phyloP scores from a whole-genome alignment of 1,140 invertebrate species.

The Nylanderia fulva region DNA sequence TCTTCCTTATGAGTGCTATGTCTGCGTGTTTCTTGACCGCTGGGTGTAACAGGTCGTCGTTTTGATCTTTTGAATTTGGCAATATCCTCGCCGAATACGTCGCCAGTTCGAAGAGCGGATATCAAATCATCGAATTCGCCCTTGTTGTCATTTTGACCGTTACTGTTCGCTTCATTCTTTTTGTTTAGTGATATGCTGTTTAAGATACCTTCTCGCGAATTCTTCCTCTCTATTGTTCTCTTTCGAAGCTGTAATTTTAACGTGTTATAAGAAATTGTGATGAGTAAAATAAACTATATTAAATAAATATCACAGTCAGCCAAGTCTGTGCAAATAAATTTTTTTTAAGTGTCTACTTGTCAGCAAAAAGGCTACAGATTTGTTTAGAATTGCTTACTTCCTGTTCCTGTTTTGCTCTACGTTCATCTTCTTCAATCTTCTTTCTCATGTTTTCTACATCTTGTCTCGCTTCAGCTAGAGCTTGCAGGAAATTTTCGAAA shows the following conservation, averaged over 20 bases:
- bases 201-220: constrained; percentile 90
- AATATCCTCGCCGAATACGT: constrained; percentile 98
- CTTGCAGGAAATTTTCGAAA: constrained; percentile 95
- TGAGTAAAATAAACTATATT: not conserved
- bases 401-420: constrained; percentile 95
- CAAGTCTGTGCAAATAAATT: no score
- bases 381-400: constrained; percentile 88
- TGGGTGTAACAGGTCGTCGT: constrained; percentile 88
- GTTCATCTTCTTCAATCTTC: constrained; percentile 96
- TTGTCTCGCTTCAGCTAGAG: constrained; percentile 94
- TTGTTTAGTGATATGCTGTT: constrained; percentile 86
- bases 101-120: constrained; percentile 97
- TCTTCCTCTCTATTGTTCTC: constrained; percentile 94
- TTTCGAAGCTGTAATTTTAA: constrained; percentile 89
- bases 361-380: no score
- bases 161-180: constrained; percentile 86
- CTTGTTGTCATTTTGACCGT: constrained; percentile 88
- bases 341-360: no score
- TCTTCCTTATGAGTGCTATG: constrained; percentile 89
- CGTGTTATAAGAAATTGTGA: not conserved
- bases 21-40: constrained; percentile 87
- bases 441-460: constrained; percentile 95
- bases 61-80: constrained; percentile 95
- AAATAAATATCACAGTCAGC: not conserved
- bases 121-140: constrained; percentile 99